These are phyloP conservation scores for Phalanger gymnotis DNA, from an alignment of 2,797 vertebrate species.

Conservation along the genomic window DNA sequence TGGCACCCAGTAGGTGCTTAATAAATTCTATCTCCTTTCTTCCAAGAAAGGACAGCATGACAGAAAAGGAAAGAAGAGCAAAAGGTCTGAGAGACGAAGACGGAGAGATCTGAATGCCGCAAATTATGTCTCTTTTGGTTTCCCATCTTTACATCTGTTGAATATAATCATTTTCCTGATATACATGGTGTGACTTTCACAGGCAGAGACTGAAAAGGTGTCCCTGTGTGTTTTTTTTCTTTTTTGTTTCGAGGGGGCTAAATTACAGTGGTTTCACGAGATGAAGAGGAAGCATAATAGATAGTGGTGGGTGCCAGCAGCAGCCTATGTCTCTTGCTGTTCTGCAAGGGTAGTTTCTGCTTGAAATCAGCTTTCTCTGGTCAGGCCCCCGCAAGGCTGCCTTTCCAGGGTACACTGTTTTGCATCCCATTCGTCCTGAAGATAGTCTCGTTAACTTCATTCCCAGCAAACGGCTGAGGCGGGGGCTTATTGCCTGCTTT, in stretches of 20 bases:
- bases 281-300: not conserved
- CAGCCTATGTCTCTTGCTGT: accelerated
- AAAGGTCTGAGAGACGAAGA: not conserved
- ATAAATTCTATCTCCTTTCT: not conserved
- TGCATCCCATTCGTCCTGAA: constrained; percentile 1
- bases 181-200: not conserved
- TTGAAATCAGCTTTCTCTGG: not conserved
- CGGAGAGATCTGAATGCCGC: not conserved
- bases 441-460: constrained; percentile 64
- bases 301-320: accelerated
- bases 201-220: not conserved
- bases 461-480: constrained; percentile 61
- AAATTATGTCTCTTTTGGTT: not conserved
- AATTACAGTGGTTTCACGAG: accelerated
- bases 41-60: not conserved
- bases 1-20: not conserved
- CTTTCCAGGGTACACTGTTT: not conserved
- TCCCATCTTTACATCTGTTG: not conserved
- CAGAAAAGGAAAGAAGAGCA: not conserved
- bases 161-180: accelerated
- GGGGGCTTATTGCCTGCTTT: constrained; percentile 50
- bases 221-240: too few species aligned
- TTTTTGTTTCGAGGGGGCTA: not conserved
- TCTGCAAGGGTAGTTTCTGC: not conserved
- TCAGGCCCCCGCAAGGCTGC: not conserved